Evolutionary conservation across 2,888 invertebrate genomes (phyloP).

Genomic region (Aplocera efformata): DNA sequence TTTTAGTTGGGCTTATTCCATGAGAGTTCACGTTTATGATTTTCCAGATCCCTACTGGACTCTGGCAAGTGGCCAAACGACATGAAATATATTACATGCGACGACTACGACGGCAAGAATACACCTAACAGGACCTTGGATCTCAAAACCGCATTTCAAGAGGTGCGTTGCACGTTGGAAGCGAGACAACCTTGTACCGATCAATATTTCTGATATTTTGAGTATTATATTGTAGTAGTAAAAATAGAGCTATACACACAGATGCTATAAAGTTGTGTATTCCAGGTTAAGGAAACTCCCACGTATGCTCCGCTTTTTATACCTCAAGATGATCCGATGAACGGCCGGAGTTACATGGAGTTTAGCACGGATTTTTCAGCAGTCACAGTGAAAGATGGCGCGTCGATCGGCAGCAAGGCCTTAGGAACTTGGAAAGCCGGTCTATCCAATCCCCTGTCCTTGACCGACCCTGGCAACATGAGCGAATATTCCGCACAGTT

Average conservation of each 20-base stretch:
- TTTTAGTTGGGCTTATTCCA: constrained; percentile 67
- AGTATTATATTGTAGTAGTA: no score
- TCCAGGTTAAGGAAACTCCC: constrained; percentile 82
- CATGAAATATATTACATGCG: constrained; percentile 87
- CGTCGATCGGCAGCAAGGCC: constrained; percentile 84
- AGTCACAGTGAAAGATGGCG: constrained; percentile 86
- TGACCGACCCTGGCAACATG: constrained; percentile 84
- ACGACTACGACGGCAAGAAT: constrained; percentile 88
- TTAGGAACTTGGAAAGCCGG: constrained; percentile 91
- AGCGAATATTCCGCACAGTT: constrained; percentile 88
- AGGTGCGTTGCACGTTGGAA: constrained; percentile 68
- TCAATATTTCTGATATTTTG: no score
- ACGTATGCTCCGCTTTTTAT: constrained; percentile 85
- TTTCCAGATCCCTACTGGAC: constrained; percentile 84
- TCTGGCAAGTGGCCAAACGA: constrained; percentile 87
- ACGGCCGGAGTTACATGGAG: constrained; percentile 88
- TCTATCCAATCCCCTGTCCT: constrained; percentile 83
- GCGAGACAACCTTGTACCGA: no score
- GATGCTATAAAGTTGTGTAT: constrained; percentile 11
- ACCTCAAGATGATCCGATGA: constrained; percentile 81
- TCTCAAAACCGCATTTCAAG: constrained; percentile 84
- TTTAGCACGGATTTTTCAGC: constrained; percentile 87
- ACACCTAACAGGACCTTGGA: constrained; percentile 87
- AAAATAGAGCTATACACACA: constrained; percentile 15
- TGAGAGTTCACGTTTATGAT: constrained; percentile 61